Evolutionary conservation across 2,113 vertebrate genomes (phyloP).

Genomic region (Aix galericulata): DNA sequence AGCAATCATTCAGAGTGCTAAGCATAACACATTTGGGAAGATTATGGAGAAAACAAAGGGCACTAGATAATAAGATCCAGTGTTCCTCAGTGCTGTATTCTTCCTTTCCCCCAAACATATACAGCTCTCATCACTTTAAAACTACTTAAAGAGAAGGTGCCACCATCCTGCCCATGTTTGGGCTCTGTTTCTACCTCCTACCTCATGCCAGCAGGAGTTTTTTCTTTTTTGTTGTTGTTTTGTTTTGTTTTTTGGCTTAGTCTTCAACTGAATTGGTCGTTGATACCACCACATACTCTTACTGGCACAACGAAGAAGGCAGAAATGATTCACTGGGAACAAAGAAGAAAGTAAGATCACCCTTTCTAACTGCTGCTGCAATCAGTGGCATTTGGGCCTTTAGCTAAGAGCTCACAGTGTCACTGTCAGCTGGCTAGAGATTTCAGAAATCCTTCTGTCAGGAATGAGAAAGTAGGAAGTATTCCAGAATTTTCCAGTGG

Average conservation of each 20-base stretch:
- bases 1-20: background rate
- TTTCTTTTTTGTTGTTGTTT: too few species aligned
- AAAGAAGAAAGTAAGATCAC: rapidly evolving
- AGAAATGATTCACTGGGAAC: background rate
- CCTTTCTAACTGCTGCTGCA: background rate
- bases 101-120: background rate
- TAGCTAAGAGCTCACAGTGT: background rate
- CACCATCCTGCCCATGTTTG: background rate
- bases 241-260: background rate
- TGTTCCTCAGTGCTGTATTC: background rate
- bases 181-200: background rate
- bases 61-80: background rate
- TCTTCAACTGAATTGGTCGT: background rate
- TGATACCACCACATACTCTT: background rate
- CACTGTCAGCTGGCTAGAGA: background rate
- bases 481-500: background rate
- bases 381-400: background rate
- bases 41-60: background rate
- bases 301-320: background rate
- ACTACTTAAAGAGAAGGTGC: background rate
- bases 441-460: background rate
- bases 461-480: background rate
- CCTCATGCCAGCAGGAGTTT: background rate
- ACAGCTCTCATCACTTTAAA: background rate
- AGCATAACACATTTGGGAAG: background rate